Base-by-base conservation (phyloP, 2,113 vertebrate genomes). In the Scartelaos histophorus region DNA sequence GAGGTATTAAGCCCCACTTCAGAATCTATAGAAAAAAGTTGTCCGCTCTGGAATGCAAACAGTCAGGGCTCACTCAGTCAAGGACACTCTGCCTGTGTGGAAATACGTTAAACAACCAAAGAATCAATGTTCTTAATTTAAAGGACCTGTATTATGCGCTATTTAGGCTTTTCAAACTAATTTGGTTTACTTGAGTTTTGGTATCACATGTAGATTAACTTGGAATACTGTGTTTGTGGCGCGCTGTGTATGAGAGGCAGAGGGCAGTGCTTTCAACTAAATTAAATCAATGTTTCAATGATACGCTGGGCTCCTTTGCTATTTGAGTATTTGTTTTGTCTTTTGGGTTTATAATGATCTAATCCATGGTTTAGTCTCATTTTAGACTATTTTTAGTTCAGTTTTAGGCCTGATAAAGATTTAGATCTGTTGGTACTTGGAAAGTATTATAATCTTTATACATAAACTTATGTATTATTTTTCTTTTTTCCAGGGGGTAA, bases 401-500 rank as follows among this genome's bases (percentile, higher is more conserved):
- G 10, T 10, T 43, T 43, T 43, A 43, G 38, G 7, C 38, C 38
- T 43, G 5, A 43, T 43, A 43, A 43, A 11, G 38, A 10, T 43
- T 43, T 43, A 43, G 7, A 43, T 43, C 38, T 43, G 38, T 7
- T 43, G 38, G 7, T 43, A 43, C 10, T 43, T 43, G 7, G 9
- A 10, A 43, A 43, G 7, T 10, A 29, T 29, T 4, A 29, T 29
- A 29, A 29, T 29, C 2, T 4, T 29, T 29, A 7, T 19, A 51
- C 51, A 54, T 54, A 11, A 10, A 54, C 16, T 51, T 51, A 7
- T 17, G 11, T 19, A 12, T 17, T 38, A 7, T 61, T 22, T 13
- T 12, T 43, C 1, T 61, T 69, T 56, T 75, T 46, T 72, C 24
- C 69, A 94, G 93, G 96, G 96, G 0, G 95, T 97, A 66, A 97